These are phyloP conservation scores for Caenorhabditis doughertyi DNA, from an alignment of 2,888 invertebrate genomes.

Conservation along the genomic window DNA sequence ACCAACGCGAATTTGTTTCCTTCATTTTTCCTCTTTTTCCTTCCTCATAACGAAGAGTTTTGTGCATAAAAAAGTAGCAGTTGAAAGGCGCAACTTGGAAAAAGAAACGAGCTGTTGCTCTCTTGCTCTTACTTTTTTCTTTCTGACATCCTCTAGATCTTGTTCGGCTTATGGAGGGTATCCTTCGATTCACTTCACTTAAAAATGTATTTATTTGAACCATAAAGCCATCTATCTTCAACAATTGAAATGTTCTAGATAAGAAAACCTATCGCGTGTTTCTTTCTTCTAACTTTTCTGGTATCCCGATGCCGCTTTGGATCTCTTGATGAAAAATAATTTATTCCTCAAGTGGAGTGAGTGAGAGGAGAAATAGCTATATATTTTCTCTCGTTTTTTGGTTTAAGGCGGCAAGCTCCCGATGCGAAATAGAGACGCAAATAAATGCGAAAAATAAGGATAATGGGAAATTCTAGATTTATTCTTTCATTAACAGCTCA, in stretches of 20 bases:
- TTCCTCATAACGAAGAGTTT: constrained; percentile 43
- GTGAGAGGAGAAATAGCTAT: background rate
- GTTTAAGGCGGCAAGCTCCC: constrained; percentile 24
- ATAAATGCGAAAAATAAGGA: background rate
- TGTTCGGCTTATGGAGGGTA: background rate
- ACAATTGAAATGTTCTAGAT: background rate
- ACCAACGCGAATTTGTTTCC: constrained; percentile 24
- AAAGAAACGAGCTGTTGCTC: constrained; percentile 19
- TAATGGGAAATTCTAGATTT: constrained; percentile 24
- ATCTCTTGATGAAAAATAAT: constrained; percentile 14
- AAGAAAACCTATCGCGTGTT: background rate
- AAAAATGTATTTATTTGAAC: constrained; percentile 24
- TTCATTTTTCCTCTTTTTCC: constrained; percentile 19
- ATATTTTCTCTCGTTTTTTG: constrained; percentile 9
- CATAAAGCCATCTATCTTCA: constrained; percentile 22
- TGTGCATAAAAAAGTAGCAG: constrained; percentile 54
- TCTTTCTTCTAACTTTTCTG: background rate
- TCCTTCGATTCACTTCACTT: constrained; percentile 4
- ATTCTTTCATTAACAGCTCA: constrained; percentile 46
- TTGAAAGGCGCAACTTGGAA: constrained; percentile 38
- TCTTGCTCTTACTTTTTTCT: constrained; percentile 26
- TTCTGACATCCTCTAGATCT: constrained; percentile 2
- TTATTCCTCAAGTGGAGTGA: constrained; percentile 31
- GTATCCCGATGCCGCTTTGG: background rate
- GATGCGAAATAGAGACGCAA: constrained; percentile 13